These are phyloP conservation scores for Poecile montanus DNA, from an alignment of 2,797 vertebrate genomes.

Conservation along the genomic window DNA sequence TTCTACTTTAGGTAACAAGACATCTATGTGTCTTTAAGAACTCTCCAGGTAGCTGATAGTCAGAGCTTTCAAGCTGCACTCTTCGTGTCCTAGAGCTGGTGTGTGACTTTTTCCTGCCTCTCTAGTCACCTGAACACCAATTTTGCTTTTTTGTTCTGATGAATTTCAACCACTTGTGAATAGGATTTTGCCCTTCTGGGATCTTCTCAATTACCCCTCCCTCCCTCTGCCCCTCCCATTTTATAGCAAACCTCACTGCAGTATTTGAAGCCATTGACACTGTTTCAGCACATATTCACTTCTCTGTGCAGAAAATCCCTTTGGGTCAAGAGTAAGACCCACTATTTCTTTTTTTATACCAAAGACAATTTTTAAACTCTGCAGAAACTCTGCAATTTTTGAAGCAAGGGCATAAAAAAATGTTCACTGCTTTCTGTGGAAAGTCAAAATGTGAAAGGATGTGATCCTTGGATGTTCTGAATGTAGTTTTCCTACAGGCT, in stretches of 20 bases:
- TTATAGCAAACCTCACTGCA: not conserved
- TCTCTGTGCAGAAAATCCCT: not conserved
- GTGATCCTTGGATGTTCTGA: not conserved
- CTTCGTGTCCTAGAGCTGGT: constrained; percentile 15
- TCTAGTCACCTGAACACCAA: constrained; percentile 44
- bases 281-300: constrained; percentile 14
- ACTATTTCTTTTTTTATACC: constrained; percentile 18
- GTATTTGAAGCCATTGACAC: constrained; percentile 46
- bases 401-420: not conserved
- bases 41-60: constrained; percentile 31
- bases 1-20: constrained; percentile 38
- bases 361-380: constrained; percentile 38
- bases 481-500: not conserved
- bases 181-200: constrained; percentile 40
- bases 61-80: constrained; percentile 39
- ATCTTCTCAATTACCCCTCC: constrained; percentile 47
- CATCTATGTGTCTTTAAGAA: constrained; percentile 26
- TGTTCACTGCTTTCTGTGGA: not conserved
- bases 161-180: constrained; percentile 47
- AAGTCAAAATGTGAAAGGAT: constrained; percentile 4
- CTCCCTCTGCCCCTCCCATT: not conserved
- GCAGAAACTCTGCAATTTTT: constrained; percentile 1
- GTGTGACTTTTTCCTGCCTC: constrained; percentile 40
- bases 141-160: constrained; percentile 29
- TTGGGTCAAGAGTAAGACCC: constrained; percentile 34